Conservation (phyloP, 92 coral and sea anemone species). For the Siderastrea siderea region DNA sequence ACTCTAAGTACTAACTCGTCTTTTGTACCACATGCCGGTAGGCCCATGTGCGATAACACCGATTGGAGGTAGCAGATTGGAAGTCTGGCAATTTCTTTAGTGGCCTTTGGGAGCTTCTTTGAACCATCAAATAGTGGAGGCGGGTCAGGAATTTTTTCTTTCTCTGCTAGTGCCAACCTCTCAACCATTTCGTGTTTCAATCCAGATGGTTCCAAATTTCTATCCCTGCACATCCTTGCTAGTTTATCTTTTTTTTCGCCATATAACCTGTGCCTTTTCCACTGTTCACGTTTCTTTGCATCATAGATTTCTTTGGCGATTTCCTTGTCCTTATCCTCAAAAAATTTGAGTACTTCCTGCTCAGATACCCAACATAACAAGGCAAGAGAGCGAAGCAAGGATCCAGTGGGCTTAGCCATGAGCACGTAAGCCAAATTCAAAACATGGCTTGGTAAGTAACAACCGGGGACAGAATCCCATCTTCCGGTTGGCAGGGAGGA, state of each 20-base stretch:
- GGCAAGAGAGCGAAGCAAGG: constrained; percentile 32
- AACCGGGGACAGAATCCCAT: constrained; percentile 22
- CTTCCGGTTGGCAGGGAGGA: constrained; percentile 11
- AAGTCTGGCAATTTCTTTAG: constrained; percentile 46
- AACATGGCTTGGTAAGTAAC: constrained; percentile 50
- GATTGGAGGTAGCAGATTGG: constrained; percentile 38
- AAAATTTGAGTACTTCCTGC: constrained; percentile 44
- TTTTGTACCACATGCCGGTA: constrained; percentile 45
- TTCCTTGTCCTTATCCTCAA: constrained; percentile 34
- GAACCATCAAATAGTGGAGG: constrained; percentile 25
- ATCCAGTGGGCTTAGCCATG: constrained; percentile 41
- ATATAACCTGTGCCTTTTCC: constrained; percentile 57
- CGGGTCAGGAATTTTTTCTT: constrained; percentile 4
- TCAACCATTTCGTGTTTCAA: constrained; percentile 36
- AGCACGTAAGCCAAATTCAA: constrained; percentile 56
- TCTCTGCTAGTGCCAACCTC: not conserved
- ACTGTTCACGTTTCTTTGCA: constrained; percentile 35
- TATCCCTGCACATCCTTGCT: constrained; percentile 19
- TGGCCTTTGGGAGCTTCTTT: constrained; percentile 29
- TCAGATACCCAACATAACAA: constrained; percentile 57
- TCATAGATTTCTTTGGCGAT: constrained; percentile 30
- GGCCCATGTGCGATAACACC: constrained; percentile 30
- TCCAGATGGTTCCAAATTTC: constrained; percentile 19
- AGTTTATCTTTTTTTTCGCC: constrained; percentile 21
- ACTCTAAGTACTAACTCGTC: constrained; percentile 43